Evolutionary conservation across 2,797 vertebrate species (phyloP).

Genomic region (Pyrocephalus nanus): DNA sequence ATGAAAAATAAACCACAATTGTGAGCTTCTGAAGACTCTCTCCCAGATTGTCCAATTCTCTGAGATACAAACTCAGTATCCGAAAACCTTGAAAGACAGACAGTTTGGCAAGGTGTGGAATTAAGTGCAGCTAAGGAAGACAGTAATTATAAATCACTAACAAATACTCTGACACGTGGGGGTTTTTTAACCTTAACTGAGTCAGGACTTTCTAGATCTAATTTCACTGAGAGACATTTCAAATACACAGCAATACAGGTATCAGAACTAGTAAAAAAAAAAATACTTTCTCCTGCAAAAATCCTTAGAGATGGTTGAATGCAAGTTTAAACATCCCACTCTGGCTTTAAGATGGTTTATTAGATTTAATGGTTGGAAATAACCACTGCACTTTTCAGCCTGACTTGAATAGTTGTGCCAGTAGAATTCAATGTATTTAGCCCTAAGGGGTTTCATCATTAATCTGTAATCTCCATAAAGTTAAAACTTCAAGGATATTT

Average conservation of each 20-base stretch:
- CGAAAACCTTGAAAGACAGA: not conserved
- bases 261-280: not conserved
- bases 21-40: not conserved
- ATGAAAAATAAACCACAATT: not conserved
- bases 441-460: not conserved
- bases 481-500: conserved; percentile 9
- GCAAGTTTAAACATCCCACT: not conserved
- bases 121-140: not conserved
- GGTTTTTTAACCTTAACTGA: conserved; percentile 13
- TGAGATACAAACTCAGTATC: not conserved
- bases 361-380: conserved; percentile 7
- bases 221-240: not conserved
- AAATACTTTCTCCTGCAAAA: not conserved
- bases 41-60: not conserved
- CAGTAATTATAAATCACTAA: not conserved
- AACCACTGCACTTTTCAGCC: not conserved
- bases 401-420: not conserved
- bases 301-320: not conserved
- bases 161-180: not conserved
- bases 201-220: not conserved
- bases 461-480: not conserved
- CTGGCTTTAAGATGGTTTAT: not conserved
- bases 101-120: not conserved
- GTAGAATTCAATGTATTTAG: not conserved
- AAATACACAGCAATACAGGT: not conserved